Conservation (phyloP, 1,140 invertebrate genomes). For the Drosophila ficusphila region DNA sequence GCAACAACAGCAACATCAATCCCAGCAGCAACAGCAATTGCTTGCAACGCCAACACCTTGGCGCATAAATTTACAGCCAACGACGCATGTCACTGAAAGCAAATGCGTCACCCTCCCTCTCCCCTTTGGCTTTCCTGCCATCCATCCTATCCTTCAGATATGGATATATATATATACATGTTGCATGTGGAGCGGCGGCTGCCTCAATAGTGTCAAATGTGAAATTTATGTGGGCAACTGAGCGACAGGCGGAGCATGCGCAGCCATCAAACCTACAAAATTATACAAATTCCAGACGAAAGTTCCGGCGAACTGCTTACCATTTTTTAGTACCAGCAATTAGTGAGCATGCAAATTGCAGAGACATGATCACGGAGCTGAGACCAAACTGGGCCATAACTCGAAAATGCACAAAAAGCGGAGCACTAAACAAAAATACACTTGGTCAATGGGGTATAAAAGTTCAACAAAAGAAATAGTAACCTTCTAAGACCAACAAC, state of each 20-base stretch:
- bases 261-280: conserved; percentile 33
- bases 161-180: conserved; percentile 29
- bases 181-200: conserved; percentile 58
- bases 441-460: conserved; percentile 7
- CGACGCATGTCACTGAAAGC: conserved; percentile 65
- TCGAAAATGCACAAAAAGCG: conserved; percentile 17
- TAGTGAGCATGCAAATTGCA: conserved; percentile 63
- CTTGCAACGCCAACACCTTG: conserved; percentile 77
- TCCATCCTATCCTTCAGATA: conserved; percentile 5
- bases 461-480: not conserved
- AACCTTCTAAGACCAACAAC: not conserved
- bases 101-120: not conserved
- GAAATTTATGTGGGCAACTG: conserved; percentile 72
- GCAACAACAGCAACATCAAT: conserved; percentile 9
- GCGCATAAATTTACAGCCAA: conserved; percentile 76
- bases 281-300: conserved; percentile 6
- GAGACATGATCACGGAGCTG: conserved; percentile 10
- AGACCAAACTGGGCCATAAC: conserved; percentile 36
- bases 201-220: conserved; percentile 76
- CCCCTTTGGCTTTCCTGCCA: not conserved
- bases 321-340: conserved; percentile 54
- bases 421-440: not conserved
- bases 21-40: conserved; percentile 27
- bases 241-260: conserved; percentile 34
- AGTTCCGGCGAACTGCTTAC: conserved; percentile 34